phyloP scores from a whole-genome alignment of 2,888 invertebrate species.

The Hirtodrosophila histrioides region DNA sequence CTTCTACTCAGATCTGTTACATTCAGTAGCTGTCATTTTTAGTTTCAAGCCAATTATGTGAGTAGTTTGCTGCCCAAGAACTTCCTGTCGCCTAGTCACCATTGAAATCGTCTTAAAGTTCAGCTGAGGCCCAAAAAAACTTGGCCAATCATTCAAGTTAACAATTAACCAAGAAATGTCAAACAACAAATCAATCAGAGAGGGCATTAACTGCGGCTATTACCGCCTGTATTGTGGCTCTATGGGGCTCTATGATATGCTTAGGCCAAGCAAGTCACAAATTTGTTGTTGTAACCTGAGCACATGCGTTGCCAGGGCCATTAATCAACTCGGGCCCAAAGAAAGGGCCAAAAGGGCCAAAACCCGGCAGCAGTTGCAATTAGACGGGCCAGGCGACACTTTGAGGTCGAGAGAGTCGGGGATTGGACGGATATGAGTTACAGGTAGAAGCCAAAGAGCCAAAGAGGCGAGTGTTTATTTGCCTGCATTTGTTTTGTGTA shows the following conservation, averaged over 20 bases:
- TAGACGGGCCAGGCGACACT: no score
- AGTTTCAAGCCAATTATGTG: conserved; percentile 30
- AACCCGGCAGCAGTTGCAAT: no score
- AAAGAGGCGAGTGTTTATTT: no score
- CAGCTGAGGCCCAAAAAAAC: conserved; percentile 10
- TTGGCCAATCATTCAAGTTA: conserved; percentile 75
- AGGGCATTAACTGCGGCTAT: conserved; percentile 42
- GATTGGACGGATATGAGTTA: neutral
- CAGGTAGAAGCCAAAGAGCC: conserved; percentile 38
- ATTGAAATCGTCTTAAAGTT: conserved; percentile 64
- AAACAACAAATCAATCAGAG: conserved; percentile 72
- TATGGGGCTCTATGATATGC: conserved; percentile 20
- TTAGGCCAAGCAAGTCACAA: conserved; percentile 33
- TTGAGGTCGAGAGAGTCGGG: no score
- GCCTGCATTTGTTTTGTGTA: conserved; percentile 35
- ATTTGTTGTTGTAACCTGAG: conserved; percentile 16
- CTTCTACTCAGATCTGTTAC: neutral
- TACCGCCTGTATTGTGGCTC: conserved; percentile 14
- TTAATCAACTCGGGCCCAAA: no score
- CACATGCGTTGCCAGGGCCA: conserved; percentile 29
- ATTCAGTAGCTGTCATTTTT: conserved; percentile 19
- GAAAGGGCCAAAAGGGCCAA: no score
- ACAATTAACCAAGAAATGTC: conserved; percentile 67
- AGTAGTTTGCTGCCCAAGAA: conserved; percentile 24
- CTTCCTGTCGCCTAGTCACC: conserved; percentile 53